These are phyloP conservation scores for Ornithoptera alexandrae DNA, from an alignment of 2,888 invertebrate species.

Conservation along the genomic window DNA sequence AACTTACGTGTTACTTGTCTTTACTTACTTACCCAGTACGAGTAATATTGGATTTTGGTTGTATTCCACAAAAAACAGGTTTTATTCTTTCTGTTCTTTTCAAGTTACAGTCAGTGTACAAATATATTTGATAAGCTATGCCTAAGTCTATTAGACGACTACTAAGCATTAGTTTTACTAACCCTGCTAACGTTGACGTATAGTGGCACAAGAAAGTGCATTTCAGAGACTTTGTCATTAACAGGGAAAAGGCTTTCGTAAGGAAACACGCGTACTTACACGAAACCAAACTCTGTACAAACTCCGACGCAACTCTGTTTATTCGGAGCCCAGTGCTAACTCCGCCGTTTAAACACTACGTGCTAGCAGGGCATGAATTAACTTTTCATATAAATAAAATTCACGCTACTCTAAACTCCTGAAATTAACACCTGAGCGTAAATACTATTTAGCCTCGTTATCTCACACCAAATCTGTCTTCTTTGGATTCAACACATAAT, in stretches of 20 bases:
- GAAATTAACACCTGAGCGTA: conserved; percentile 79
- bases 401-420: conserved; percentile 79
- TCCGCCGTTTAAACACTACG: conserved; percentile 76
- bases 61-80: background rate
- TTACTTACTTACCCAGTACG: background rate
- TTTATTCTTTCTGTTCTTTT: background rate
- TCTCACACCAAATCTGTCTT: conserved; percentile 60
- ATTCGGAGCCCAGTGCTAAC: conserved; percentile 75
- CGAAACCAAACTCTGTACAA: conserved; percentile 35
- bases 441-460: conserved; percentile 74
- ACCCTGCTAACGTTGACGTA: no score
- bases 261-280: conserved; percentile 41
- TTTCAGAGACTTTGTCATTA: conserved; percentile 29
- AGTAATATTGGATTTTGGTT: background rate
- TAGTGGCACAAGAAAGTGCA: background rate
- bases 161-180: no score
- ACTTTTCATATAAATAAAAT: conserved; percentile 81
- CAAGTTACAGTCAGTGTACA: background rate
- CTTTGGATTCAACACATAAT: conserved; percentile 32
- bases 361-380: conserved; percentile 76
- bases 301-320: conserved; percentile 60
- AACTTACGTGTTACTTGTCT: no score
- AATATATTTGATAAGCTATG: no score
- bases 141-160: no score
- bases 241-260: conserved; percentile 32